phyloP scores from a whole-genome alignment of 2,113 vertebrate species.

The Rhinichthys klamathensis region DNA sequence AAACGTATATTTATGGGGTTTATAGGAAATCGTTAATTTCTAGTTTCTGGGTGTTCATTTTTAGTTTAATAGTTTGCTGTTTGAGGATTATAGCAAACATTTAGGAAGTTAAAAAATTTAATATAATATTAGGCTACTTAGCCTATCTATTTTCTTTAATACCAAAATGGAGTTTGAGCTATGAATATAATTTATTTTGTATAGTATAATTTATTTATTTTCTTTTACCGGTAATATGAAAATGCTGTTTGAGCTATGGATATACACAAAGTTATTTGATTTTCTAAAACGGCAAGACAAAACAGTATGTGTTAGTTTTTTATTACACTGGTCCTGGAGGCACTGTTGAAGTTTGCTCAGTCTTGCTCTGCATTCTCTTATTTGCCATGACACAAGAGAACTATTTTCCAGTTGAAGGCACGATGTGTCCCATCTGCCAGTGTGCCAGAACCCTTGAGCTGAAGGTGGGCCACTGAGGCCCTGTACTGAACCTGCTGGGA shows the following conservation, averaged over 20 bases:
- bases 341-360: slow-evolving; percentile 44
- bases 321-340: background rate
- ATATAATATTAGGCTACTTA: no score
- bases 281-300: background rate
- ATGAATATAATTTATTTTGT: background rate
- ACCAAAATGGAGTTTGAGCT: background rate
- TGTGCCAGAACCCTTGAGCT: slow-evolving; percentile 65
- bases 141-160: background rate
- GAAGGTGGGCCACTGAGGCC: slow-evolving; percentile 69
- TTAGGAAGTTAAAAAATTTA: no score
- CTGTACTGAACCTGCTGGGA: slow-evolving; percentile 66
- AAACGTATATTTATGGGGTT: background rate
- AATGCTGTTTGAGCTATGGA: background rate
- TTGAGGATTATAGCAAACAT: background rate
- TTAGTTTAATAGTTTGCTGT: background rate
- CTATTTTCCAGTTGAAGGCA: slow-evolving; percentile 80
- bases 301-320: background rate
- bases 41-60: background rate
- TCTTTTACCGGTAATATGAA: no score
- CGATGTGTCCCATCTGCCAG: slow-evolving; percentile 75
- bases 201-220: background rate
- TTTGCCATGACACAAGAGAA: slow-evolving; percentile 71
- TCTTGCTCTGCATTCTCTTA: slow-evolving; percentile 59
- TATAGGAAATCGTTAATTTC: background rate
- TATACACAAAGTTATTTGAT: background rate